Conservation (phyloP, 2,888 invertebrate genomes). For the Dynastes hyllus region DNA sequence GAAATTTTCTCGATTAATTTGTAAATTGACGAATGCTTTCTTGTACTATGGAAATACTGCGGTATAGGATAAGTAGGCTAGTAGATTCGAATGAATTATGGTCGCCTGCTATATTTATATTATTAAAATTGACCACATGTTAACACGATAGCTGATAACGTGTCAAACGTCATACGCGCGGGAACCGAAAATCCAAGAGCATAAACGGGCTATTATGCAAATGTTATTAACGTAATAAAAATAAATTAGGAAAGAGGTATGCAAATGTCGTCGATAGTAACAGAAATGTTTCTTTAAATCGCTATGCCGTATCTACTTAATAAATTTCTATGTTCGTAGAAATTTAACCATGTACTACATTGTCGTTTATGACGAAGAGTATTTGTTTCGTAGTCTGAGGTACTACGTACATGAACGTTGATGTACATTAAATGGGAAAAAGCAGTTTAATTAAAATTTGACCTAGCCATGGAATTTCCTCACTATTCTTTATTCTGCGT, state of each 20-base stretch:
- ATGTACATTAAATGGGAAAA: too few species aligned
- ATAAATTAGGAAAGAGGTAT: constrained; percentile 39
- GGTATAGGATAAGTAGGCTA: neutral
- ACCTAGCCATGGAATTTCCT: too few species aligned
- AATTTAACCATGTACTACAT: constrained; percentile 1
- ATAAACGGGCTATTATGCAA: constrained; percentile 29
- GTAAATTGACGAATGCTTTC: neutral
- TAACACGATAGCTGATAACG: constrained; percentile 34
- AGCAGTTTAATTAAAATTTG: too few species aligned
- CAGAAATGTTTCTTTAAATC: constrained; percentile 33
- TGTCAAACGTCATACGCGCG: neutral
- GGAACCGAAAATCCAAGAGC: constrained; percentile 19
- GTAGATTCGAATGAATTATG: constrained; percentile 9
- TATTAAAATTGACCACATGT: constrained; percentile 25
- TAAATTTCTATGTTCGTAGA: constrained; percentile 3
- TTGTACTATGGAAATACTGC: neutral
- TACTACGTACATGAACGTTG: too few species aligned
- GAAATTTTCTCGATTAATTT: constrained; percentile 13
- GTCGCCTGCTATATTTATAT: constrained; percentile 2
- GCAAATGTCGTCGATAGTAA: constrained; percentile 29
- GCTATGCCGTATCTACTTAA: constrained; percentile 18
- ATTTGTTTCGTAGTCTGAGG: too few species aligned
- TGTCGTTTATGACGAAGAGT: neutral
- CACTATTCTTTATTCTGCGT: too few species aligned
- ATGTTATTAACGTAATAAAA: constrained; percentile 37